Evolutionary conservation across 1,140 invertebrate species (phyloP).

Genomic region (Zaprionus kolodkinae): DNA sequence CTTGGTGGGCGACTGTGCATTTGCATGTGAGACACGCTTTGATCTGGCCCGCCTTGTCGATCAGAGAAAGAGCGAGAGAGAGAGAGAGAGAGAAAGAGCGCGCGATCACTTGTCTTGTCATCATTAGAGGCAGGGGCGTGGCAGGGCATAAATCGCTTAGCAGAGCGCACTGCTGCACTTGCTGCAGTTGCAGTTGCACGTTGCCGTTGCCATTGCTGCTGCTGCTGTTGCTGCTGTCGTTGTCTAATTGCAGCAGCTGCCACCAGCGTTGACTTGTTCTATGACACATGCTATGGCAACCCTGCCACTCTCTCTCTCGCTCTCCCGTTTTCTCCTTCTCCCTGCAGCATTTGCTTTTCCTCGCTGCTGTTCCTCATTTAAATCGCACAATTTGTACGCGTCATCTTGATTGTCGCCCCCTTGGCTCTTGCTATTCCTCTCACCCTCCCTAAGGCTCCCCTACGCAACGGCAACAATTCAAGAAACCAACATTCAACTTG

Average conservation of each 20-base stretch:
- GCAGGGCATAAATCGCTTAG: neutral
- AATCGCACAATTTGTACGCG: conserved; percentile 75
- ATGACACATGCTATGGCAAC: conserved; percentile 13
- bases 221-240: conserved; percentile 4
- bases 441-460: neutral
- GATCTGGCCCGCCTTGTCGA: conserved; percentile 57
- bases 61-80: neutral
- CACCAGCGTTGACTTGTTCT: conserved; percentile 25
- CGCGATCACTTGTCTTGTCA: conserved; percentile 51
- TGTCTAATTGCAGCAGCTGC: conserved; percentile 38
- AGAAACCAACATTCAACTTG: conserved; percentile 19
- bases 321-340: neutral
- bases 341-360: conserved; percentile 8
- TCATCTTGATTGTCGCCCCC: conserved; percentile 59
- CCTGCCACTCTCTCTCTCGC: neutral
- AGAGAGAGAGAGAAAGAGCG: neutral
- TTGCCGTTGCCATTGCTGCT: neutral
- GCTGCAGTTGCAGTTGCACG: conserved; percentile 1
- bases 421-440: neutral
- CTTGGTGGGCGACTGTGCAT: conserved; percentile 42
- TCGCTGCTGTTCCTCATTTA: conserved; percentile 65
- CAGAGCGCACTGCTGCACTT: neutral
- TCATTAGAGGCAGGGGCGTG: conserved; percentile 34
- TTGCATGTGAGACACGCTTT: conserved; percentile 71
- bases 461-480: conserved; percentile 6